Evolutionary conservation across 2,113 vertebrate species (phyloP), one percentile per base, ranked within the genome.

Genomic region (Amblyopsis rosae): DNA sequence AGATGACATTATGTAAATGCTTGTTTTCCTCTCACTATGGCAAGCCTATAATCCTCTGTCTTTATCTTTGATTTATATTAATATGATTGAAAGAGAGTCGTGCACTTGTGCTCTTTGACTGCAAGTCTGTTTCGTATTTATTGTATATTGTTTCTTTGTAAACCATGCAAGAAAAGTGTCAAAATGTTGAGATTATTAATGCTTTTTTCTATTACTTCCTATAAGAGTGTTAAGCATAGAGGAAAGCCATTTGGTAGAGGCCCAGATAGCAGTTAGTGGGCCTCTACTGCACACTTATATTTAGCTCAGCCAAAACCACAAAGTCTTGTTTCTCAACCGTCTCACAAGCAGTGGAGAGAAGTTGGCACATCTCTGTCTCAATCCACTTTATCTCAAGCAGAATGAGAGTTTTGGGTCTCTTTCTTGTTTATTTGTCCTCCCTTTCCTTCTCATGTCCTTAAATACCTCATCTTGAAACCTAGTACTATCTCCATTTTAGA

Each of bases 291-390:
- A 82, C 54, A 67, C 61, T 81, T 88, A 90, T 78, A 90, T 88
- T 90, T 90, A 88, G 87, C 88, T 84, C 82, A 77, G 67, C 81
- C 35, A 70, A 90, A 90, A 89, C 89, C 87, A 72, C 86, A 86
- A 73, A 54, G 79, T 82, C 80, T 82, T 79, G 76, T 80, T 85
- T 86, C 80, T 87, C 86, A 90, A 90, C 89, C 55, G 84, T 89
- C 82, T 72, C 76, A 67, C 72, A 79, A 69, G 70, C 84, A 78
- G 12, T 82, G 83, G 81, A 83, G 87, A 86, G 32, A 84, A 68
- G 54, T 45, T 67, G 60, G 70, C 62, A 58, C 16, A 62, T 83
- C 26, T 71, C 70, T 56, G 63, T 70, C 64, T 47, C 68, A 2
- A 61, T 16, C 1, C 72, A 46, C 50, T 77, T 49, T 33, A 54